These are phyloP conservation scores for Sylvicola cinctus DNA, from an alignment of 2,888 invertebrate genomes.

Conservation along the genomic window DNA sequence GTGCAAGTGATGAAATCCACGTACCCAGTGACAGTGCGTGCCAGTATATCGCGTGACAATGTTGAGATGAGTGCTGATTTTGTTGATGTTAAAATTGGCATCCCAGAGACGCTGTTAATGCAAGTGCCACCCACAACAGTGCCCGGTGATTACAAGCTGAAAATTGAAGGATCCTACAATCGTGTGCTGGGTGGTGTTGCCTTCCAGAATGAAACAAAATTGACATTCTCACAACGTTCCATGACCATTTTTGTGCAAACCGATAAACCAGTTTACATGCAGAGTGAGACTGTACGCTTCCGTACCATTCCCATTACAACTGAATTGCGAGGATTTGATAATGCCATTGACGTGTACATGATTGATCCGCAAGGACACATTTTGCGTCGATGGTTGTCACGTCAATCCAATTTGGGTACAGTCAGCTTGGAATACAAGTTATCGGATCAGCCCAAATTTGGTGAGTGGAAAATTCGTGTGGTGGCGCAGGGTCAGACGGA, in stretches of 20 bases:
- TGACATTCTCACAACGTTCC: slow-evolving; percentile 71
- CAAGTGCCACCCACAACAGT: slow-evolving; percentile 72
- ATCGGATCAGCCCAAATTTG: slow-evolving; percentile 80
- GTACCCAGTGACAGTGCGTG: slow-evolving; percentile 62
- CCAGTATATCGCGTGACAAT: slow-evolving; percentile 75
- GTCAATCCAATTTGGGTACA: slow-evolving; percentile 81
- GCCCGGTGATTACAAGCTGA: slow-evolving; percentile 61
- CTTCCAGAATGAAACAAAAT: slow-evolving; percentile 69
- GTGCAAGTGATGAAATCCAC: slow-evolving; percentile 64
- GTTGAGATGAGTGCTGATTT: slow-evolving; percentile 72
- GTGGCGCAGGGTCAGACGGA: slow-evolving; percentile 77
- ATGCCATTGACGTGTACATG: slow-evolving; percentile 81
- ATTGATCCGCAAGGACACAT: slow-evolving; percentile 73
- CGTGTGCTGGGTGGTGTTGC: slow-evolving; percentile 61
- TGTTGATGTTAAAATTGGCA: slow-evolving; percentile 63
- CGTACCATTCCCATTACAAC: slow-evolving; percentile 85
- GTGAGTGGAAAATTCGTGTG: slow-evolving; percentile 78
- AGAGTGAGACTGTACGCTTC: slow-evolving; percentile 75
- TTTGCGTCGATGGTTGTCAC: slow-evolving; percentile 80
- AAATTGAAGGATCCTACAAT: slow-evolving; percentile 55
- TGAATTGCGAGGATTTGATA: slow-evolving; percentile 74
- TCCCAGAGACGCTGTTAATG: slow-evolving; percentile 78
- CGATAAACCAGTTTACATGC: slow-evolving; percentile 89
- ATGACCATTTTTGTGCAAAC: slow-evolving; percentile 92
- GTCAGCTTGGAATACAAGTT: slow-evolving; percentile 81